Conservation (phyloP, 2,888 invertebrate species). For the Tachina lurida region DNA sequence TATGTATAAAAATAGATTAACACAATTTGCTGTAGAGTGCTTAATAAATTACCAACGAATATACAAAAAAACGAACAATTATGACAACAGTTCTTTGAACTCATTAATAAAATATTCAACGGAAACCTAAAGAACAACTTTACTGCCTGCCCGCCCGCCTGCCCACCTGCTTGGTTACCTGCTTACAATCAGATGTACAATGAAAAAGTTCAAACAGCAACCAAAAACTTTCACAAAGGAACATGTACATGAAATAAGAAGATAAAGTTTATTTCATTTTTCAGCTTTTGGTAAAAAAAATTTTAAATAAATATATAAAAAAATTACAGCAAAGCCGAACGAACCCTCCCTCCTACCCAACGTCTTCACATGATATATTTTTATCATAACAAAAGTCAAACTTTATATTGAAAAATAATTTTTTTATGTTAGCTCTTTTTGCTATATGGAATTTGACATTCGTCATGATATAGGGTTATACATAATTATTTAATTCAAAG, state of each 20-base stretch:
- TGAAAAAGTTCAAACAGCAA: constrained; percentile 24
- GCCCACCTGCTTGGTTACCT: neutral
- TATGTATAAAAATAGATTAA: too few species aligned
- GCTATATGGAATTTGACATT: too few species aligned
- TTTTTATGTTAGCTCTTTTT: too few species aligned
- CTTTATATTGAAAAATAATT: too few species aligned
- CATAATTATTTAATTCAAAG: too few species aligned
- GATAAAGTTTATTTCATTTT: constrained; percentile 20
- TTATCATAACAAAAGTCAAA: too few species aligned
- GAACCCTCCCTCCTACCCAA: too few species aligned
- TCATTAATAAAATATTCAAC: constrained; percentile 54
- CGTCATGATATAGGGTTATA: too few species aligned
- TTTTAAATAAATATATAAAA: neutral
- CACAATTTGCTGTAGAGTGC: neutral
- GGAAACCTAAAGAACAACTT: constrained; percentile 3
- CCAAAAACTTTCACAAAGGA: constrained; percentile 2
- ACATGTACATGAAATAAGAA: neutral
- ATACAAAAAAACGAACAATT: neutral
- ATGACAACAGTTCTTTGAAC: constrained; percentile 46
- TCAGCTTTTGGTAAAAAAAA: neutral
- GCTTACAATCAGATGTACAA: neutral
- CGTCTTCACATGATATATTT: too few species aligned
- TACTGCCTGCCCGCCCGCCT: too few species aligned
- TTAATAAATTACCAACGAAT: neutral
- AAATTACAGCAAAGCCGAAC: too few species aligned